These are phyloP conservation scores for Lathamus discolor DNA, from an alignment of 2,113 vertebrate genomes.

Conservation along the genomic window DNA sequence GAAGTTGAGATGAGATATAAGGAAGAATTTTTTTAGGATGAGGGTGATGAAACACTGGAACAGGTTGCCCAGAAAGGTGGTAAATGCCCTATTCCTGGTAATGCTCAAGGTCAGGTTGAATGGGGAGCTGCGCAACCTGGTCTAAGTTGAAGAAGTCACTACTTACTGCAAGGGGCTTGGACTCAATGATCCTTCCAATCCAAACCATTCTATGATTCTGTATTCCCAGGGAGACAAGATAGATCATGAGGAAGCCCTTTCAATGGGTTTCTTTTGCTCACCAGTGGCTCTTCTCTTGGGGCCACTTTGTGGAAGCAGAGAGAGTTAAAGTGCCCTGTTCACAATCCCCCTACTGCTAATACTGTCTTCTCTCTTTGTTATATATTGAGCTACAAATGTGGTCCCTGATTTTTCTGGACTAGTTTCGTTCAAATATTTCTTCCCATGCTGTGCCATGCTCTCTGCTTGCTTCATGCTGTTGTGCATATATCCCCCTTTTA, in stretches of 20 bases:
- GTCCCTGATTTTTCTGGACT: neutral
- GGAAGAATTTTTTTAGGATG: accelerated
- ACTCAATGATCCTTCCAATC: neutral
- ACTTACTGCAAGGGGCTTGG: neutral
- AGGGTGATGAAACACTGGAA: neutral
- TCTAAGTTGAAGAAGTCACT: accelerated
- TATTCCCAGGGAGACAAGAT: neutral
- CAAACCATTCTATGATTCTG: accelerated
- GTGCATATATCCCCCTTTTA: neutral
- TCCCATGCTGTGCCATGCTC: neutral
- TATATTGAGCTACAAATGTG: neutral
- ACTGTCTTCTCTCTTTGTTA: neutral
- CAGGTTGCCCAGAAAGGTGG: neutral
- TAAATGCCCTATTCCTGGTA: neutral
- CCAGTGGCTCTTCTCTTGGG: neutral
- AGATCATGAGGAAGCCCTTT: neutral
- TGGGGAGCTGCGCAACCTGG: accelerated
- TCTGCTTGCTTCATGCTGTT: neutral
- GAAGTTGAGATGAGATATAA: neutral
- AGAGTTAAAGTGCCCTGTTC: neutral
- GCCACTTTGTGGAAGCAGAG: neutral
- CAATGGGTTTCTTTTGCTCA: neutral
- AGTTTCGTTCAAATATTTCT: neutral
- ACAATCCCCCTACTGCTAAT: neutral
- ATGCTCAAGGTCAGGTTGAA: neutral